phyloP scores from a whole-genome alignment of 92 coral and sea anemone species.

The Palythoa heliodiscus region DNA sequence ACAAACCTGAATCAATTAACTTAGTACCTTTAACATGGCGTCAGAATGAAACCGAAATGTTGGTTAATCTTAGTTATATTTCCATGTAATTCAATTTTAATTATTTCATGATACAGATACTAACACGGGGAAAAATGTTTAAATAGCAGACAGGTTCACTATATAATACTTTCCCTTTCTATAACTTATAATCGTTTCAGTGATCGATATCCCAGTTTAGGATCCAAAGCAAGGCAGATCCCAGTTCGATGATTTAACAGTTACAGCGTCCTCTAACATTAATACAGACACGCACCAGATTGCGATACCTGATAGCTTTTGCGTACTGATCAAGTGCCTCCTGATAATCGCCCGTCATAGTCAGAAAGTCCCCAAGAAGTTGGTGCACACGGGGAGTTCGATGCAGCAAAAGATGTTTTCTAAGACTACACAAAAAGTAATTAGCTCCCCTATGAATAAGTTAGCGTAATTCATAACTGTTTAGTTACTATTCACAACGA shows the following conservation, averaged over 20 bases:
- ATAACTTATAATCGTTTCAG: neutral
- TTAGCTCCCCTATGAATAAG: too few relatives aligned
- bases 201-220: neutral
- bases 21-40: too few relatives aligned
- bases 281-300: neutral
- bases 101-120: too few relatives aligned
- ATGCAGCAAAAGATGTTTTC: conserved; percentile 83
- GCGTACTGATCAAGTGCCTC: conserved; percentile 96
- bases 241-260: neutral
- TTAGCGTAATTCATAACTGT: too few relatives aligned
- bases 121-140: too few relatives aligned
- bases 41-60: too few relatives aligned
- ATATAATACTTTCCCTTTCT: too few relatives aligned
- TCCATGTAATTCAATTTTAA: too few relatives aligned
- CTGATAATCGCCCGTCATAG: conserved; percentile 79
- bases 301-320: conserved; percentile 79
- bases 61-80: too few relatives aligned
- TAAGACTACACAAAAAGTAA: conserved; percentile 55
- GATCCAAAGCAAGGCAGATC: neutral
- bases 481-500: too few relatives aligned
- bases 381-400: conserved; percentile 89
- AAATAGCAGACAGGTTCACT: too few relatives aligned
- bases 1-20: too few relatives aligned
- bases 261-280: neutral
- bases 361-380: conserved; percentile 87